Percentiles rank a stretch among this genome's conserved stretches.
Evolutionary conservation across 2,888 invertebrate species (phyloP).

Genomic region (Cecidostiba fungosa): DNA sequence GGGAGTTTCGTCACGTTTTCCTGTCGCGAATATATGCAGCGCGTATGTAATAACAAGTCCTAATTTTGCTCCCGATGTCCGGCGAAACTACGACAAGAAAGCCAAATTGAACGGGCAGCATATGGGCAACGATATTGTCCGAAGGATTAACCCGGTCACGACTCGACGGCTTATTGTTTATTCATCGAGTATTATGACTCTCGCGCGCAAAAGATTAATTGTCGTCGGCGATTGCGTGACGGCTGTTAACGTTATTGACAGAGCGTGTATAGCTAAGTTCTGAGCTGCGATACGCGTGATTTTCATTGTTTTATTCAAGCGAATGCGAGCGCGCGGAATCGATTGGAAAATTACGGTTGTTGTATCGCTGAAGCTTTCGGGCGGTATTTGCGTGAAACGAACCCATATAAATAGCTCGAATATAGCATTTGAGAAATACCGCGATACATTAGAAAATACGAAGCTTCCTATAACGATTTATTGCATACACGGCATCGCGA

Average conservation of each 20-base stretch:
- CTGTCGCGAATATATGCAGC: too few species aligned
- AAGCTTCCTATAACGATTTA: neutral
- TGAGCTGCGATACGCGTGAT: neutral
- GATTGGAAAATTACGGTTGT: too few species aligned
- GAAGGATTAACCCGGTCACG: slow-evolving; percentile 23
- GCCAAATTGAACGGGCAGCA: slow-evolving; percentile 16
- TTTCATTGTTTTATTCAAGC: neutral
- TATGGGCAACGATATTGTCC: slow-evolving; percentile 13
- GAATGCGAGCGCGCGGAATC: too few species aligned
- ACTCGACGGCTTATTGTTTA: slow-evolving; percentile 34
- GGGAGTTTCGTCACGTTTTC: neutral
- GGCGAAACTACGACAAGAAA: slow-evolving; percentile 3
- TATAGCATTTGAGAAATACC: too few species aligned
- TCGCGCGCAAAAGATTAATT: neutral
- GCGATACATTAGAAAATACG: too few species aligned
- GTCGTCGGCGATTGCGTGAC: neutral
- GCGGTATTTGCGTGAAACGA: too few species aligned
- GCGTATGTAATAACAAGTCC: too few species aligned
- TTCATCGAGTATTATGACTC: slow-evolving; percentile 25
- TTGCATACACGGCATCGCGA: neutral
- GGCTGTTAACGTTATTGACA: neutral
- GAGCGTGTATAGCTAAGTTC: neutral
- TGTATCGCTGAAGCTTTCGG: too few species aligned
- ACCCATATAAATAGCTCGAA: too few species aligned
- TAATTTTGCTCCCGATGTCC: slow-evolving; percentile 21